Base-by-base conservation (phyloP, 2,888 invertebrate species). In the Phalera bucephala region DNA sequence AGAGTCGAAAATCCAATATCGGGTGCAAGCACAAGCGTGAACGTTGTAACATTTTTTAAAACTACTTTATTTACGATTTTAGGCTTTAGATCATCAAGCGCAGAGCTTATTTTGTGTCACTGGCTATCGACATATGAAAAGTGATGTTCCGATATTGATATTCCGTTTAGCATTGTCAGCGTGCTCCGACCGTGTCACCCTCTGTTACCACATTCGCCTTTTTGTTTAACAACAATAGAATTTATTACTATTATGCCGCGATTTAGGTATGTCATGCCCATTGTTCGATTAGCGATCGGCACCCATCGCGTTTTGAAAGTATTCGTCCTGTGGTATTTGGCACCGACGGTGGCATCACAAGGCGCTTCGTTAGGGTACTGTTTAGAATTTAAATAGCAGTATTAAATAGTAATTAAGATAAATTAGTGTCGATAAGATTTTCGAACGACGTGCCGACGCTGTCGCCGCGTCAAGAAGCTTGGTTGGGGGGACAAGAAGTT, bases 381-480 rank as follows among this genome's bases (percentile, higher is more conserved):
- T 62, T 68, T 72, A 71, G 88, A 82, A 85, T 88, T 80, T 73
- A 78, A 87, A 88, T 80, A 68, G 68, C 67, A 63, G 63, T 67
- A 80, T 87, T 85, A 83, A 72, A 60, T 71, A 40, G 73, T 82
- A 84, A 86, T 88, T 87, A 87, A 88, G 88, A 88, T 89, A 77
- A 87, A 86, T 86, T 75, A 77, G 72, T 58, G 59, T 36, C 64
- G 87, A 88, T 88, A 86, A 79, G 70, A 73, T 63, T 67, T 70
- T 52, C 40, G 51, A 70, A 69, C 67, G 69, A 76, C 77, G 79
- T 82, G 78, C 72, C 69, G 67, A 75, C 69, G 60, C 58, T 63
- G 67, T 68, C 72, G 67, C 72, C 65, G 61, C 52, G 57, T 62
- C 62, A 60, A 70, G 76, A 74, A 61, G 61, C 58, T 52, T 35